Conservation (phyloP, 2,888 invertebrate species). For the Pheosia gnoma region DNA sequence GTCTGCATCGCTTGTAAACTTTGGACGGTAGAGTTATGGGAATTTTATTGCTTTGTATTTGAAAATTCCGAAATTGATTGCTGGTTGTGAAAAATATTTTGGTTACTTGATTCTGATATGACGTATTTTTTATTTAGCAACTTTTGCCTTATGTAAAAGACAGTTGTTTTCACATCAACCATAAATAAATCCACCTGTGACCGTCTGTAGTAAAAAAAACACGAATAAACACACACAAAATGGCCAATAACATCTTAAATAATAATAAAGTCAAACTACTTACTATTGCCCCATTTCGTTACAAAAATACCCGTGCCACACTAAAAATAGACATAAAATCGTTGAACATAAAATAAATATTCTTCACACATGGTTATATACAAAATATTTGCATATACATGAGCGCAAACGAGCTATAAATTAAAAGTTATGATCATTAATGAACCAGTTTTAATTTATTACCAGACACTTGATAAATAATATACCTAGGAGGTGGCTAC, state of each 20-base stretch:
- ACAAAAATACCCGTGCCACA: conserved; percentile 24
- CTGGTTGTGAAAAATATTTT: too few relatives aligned
- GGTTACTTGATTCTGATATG: too few relatives aligned
- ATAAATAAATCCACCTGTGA: too few relatives aligned
- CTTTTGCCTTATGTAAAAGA: too few relatives aligned
- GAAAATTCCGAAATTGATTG: neutral
- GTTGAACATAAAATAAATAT: conserved; percentile 50
- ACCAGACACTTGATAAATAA: conserved; percentile 66
- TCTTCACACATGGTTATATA: conserved; percentile 50
- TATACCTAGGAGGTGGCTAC: conserved; percentile 51
- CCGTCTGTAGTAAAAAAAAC: too few relatives aligned
- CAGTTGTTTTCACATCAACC: too few relatives aligned
- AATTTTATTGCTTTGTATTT: neutral
- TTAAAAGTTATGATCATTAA: conserved; percentile 76
- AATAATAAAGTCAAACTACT: neutral
- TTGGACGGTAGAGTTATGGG: conserved; percentile 28
- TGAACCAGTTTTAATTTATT: conserved; percentile 76
- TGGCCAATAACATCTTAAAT: neutral
- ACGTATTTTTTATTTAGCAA: too few relatives aligned
- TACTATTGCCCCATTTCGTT: neutral
- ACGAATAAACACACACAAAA: neutral
- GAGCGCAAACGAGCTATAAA: conserved; percentile 62
- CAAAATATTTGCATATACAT: conserved; percentile 61
- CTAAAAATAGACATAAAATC: conserved; percentile 46
- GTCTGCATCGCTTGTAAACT: conserved; percentile 60